Percentiles rank a stretch among this genome's conserved stretches.
These are phyloP conservation scores for Sericinus montela DNA, from an alignment of 2,888 invertebrate species.

Conservation along the genomic window DNA sequence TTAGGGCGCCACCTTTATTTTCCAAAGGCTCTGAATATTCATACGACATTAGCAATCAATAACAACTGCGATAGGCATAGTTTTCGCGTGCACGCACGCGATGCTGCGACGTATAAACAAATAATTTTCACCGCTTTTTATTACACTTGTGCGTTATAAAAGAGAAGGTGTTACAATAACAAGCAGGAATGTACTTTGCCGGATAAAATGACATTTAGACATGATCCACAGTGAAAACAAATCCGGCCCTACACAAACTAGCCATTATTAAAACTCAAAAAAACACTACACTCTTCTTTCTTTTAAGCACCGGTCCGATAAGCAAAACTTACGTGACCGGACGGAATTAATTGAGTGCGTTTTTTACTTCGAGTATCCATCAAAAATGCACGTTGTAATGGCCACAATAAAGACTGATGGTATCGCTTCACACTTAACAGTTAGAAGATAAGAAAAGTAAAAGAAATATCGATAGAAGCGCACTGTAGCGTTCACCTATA, in stretches of 20 bases:
- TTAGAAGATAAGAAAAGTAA: slow-evolving; percentile 38
- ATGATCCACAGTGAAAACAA: slow-evolving; percentile 10
- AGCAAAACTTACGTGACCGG: slow-evolving; percentile 70
- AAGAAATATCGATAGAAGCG: slow-evolving; percentile 48
- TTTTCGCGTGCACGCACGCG: slow-evolving; percentile 77
- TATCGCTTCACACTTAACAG: slow-evolving; percentile 53
- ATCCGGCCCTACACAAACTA: neutral
- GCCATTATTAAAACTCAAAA: slow-evolving; percentile 45
- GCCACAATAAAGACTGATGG: slow-evolving; percentile 53
- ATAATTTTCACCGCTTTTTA: slow-evolving; percentile 72
- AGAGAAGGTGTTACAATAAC: slow-evolving; percentile 39
- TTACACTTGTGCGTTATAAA: slow-evolving; percentile 37
- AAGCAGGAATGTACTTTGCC: slow-evolving; percentile 1
- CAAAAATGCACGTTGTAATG: slow-evolving; percentile 73
- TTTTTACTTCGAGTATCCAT: slow-evolving; percentile 59
- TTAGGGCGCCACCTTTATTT: slow-evolving; percentile 73
- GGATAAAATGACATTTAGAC: slow-evolving; percentile 11
- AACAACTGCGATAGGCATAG: slow-evolving; percentile 73
- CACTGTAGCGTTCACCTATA: slow-evolving; percentile 6
- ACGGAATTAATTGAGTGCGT: slow-evolving; percentile 65
- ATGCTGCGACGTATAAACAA: slow-evolving; percentile 75
- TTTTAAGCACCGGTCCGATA: slow-evolving; percentile 48
- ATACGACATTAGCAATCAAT: slow-evolving; percentile 77
- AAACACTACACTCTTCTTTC: slow-evolving; percentile 45
- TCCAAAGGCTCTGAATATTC: slow-evolving; percentile 75